Percentiles rank a stretch among this genome's conserved stretches.
Evolutionary conservation across 2,888 invertebrate genomes (phyloP).

Genomic region (Zygothrica quintamaculata): DNA sequence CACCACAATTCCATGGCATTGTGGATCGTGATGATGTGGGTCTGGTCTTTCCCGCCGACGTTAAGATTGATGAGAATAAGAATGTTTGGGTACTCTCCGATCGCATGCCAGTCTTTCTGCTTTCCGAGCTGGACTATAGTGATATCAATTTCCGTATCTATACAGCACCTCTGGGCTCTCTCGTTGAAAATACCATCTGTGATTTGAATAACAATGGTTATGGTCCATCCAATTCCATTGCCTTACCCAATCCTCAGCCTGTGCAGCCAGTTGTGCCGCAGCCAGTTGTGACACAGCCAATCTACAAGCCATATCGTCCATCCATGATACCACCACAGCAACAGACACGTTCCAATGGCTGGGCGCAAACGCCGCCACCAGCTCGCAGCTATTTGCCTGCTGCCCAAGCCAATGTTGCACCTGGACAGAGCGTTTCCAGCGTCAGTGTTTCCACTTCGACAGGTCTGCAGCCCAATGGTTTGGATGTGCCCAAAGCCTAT

Average conservation of each 20-base stretch:
- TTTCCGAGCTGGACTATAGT: conserved; percentile 88
- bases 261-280: conserved; percentile 25
- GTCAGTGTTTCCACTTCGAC: conserved; percentile 60
- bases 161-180: conserved; percentile 88
- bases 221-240: conserved; percentile 73
- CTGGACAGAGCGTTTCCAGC: conserved; percentile 56
- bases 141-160: conserved; percentile 92
- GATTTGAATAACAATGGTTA: conserved; percentile 85
- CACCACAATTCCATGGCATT: conserved; percentile 88
- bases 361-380: conserved; percentile 47
- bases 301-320: conserved; percentile 65
- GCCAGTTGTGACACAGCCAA: too few species aligned
- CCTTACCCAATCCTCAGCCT: conserved; percentile 57
- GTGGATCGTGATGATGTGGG: conserved; percentile 91
- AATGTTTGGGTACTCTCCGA: conserved; percentile 93
- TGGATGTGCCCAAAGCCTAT: conserved; percentile 82
- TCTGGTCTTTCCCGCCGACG: conserved; percentile 91
- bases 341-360: conserved; percentile 41
- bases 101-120: conserved; percentile 91
- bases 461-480: conserved; percentile 34
- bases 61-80: conserved; percentile 89
- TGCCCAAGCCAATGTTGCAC: neutral
- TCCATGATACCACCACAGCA: conserved; percentile 53
- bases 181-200: conserved; percentile 90
- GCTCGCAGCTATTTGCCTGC: conserved; percentile 49